Evolutionary conservation across 2,113 vertebrate genomes (phyloP).

Genomic region (Australoheros scitulus): DNA sequence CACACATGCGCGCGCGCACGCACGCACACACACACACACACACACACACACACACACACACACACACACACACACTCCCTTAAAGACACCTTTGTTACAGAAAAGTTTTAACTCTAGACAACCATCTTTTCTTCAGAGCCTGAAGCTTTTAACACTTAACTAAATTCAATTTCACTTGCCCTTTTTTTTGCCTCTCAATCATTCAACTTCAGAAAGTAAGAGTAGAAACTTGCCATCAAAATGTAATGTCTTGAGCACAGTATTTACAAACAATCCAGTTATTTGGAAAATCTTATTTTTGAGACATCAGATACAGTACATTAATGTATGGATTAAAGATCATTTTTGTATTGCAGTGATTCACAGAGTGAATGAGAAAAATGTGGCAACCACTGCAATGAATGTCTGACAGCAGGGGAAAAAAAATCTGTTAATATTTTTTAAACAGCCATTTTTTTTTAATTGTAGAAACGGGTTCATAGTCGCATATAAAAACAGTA

Average conservation of each 20-base stretch:
- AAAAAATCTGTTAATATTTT: background rate
- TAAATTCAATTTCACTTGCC: slow-evolving; percentile 1
- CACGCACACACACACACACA: slow-evolving; percentile 39
- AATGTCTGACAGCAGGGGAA: background rate
- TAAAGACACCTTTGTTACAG: slow-evolving; percentile 49
- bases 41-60: slow-evolving; percentile 30
- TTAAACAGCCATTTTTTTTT: no score
- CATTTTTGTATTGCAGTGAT: background rate
- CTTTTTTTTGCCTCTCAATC: background rate
- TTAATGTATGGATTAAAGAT: background rate
- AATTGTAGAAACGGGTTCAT: background rate
- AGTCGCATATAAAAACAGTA: background rate
- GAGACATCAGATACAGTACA: background rate
- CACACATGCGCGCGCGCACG: slow-evolving; percentile 16
- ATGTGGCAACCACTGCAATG: background rate
- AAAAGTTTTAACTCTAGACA: slow-evolving; percentile 61
- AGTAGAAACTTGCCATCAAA: background rate
- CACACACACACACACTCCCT: slow-evolving; percentile 27
- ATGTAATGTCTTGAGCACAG: background rate
- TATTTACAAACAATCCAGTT: background rate
- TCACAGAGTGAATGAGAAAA: background rate
- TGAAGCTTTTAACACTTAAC: slow-evolving; percentile 37
- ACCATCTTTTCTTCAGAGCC: slow-evolving; percentile 40
- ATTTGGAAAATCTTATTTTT: background rate
- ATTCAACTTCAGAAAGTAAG: slow-evolving; percentile 31